Percentiles rank a stretch among this genome's conserved stretches.
phyloP scores from a whole-genome alignment of 2,888 invertebrate species.

The Ypsolopha sequella region DNA sequence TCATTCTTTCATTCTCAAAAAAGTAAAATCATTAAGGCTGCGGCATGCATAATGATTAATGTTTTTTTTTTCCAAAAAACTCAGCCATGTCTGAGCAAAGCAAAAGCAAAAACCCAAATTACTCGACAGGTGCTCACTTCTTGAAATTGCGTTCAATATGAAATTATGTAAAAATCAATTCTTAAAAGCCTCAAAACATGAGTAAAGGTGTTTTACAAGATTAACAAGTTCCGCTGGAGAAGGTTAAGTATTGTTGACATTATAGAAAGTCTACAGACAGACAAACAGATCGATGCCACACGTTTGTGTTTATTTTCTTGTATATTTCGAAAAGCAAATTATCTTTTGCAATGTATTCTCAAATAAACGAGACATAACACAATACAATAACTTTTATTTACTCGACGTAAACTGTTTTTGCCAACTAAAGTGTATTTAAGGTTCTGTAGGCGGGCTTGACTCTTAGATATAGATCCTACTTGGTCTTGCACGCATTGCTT shows the following conservation, averaged over 20 bases:
- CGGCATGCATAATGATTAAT: no score
- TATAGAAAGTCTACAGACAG: constrained; percentile 52
- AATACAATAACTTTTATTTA: constrained; percentile 6
- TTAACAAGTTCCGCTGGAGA: constrained; percentile 52
- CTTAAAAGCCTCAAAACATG: constrained; percentile 32
- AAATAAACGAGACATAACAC: constrained; percentile 6
- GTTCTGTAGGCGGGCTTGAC: no score
- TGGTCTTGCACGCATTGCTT: no score
- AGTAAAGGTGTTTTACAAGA: constrained; percentile 40
- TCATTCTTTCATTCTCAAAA: no score
- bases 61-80: not conserved
- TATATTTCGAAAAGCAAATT: constrained; percentile 50
- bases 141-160: not conserved
- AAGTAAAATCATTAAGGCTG: no score
- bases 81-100: not conserved
- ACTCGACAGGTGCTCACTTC: not conserved
- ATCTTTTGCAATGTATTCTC: constrained; percentile 38
- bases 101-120: not conserved
- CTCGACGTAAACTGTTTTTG: not conserved
- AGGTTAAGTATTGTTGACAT: constrained; percentile 47
- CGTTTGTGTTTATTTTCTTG: constrained; percentile 34
- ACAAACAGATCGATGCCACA: constrained; percentile 12
- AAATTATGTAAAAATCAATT: not conserved
- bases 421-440: not conserved
- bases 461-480: no score